Evolutionary conservation across 1,140 invertebrate genomes (phyloP), one percentile per base, ranked within the genome.

Genomic region (Drosophila subpulchrella): DNA sequence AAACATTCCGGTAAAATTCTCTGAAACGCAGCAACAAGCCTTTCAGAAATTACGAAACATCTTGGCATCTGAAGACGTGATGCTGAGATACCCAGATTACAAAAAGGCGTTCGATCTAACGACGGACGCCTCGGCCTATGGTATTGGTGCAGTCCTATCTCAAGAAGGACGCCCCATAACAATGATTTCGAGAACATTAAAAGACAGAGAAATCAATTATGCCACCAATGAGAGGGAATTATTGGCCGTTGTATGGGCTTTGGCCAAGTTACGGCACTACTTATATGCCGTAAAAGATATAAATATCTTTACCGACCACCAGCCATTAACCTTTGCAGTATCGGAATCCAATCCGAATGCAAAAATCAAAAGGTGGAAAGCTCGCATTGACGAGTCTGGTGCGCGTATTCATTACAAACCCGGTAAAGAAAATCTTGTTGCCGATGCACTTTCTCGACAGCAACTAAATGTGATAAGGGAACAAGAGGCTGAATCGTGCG

Each of bases 291-390:
- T 30, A 4, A 15, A 34, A 53, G 15, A 54, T n/a, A 24, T 54
- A 24, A 54, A 54, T 13, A 39, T 54, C 34, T 54, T 36, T 39
- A 27, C 53, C 6, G 34, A 55, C 8, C 34, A 39, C 12, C 12
- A 50, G 24, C 47, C 47, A n/a, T 17, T 53, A 12, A 82, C 63
- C 32, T 94, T 93, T 91, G 65, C 94, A 7, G 44, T 75, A 30
- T 84, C 71, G 24, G 76, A 93, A 2, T 94, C 93, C 78, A 92
- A 94, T 56, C 91, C 3, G 3, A 27, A 27, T 20, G 20, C 20
- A 38, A 38, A 38, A 11, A 38, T 13, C 12, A 38, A 38, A 38
- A 0, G 36, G 11, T 38, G 36, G 36, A 38, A 38, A 4, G 36
- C 8, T 38, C 36, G 36, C 36, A 38, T 38, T 4, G 36, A 38